Base-by-base conservation (phyloP, 2,888 invertebrate genomes). In the Macrophya alboannulata region DNA sequence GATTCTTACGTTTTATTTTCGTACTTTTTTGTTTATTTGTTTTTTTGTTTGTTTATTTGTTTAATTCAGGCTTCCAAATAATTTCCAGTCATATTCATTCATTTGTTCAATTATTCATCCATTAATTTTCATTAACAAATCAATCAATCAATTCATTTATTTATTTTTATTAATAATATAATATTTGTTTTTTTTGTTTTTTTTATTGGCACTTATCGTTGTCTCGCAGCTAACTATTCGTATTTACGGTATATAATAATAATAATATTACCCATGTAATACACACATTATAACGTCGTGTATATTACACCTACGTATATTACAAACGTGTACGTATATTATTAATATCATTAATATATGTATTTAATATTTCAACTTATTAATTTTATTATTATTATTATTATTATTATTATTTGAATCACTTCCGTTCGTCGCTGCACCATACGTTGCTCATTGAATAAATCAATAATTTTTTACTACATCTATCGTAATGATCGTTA, bases 381-480 rank as follows among this genome's bases (percentile, higher is more conserved):
- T 65, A 10, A 31, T 31, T 21, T 9, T 65, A 65, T 12, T 65
- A n/a, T 65, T 65, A 31, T 12, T 31, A 17, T 65, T 25, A 31
- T 65, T 55, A 55, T 65, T 65, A 65, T 31, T 37, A 55, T 31
- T 37, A 45, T 21, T 43, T 17, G 6, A 74, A 74, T 74, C 45
- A 74, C 45, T 74, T 74, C 21, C 45, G 25, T 21, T 74, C n/a
- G 72, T 74, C 72, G 72, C 3, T 71, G 71, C 45, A 74, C 45
- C 72, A 74, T n/a, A 74, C 45, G 45, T 74, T 45, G 72, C 45
- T 74, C 72, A 74, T 45, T 74, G 45, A 74, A 43, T 45, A 40
- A 21, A 74, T 74, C 45, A 43, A 74, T 45, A 45, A 45, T 45
- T 74, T 74, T 74, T 74, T n/a, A 74, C 45, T 21, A 40, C 10